These are phyloP conservation scores for Tiliacea citrago DNA, from an alignment of 2,888 invertebrate genomes.

Conservation along the genomic window DNA sequence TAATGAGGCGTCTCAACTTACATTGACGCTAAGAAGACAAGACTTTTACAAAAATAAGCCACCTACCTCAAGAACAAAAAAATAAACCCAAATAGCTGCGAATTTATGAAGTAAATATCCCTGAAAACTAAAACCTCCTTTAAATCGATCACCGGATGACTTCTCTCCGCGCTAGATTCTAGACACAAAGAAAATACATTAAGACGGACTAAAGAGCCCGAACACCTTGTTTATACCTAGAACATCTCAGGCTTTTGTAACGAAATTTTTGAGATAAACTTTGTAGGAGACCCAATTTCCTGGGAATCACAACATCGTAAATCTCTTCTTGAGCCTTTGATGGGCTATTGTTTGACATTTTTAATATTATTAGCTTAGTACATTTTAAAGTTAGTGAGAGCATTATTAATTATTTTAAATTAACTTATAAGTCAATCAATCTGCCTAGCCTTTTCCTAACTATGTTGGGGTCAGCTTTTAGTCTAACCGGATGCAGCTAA, in stretches of 20 bases:
- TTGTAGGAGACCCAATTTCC: constrained; percentile 62
- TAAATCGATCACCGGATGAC: constrained; percentile 59
- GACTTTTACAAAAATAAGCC: not conserved
- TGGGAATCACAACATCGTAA: constrained; percentile 64
- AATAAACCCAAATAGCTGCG: not conserved
- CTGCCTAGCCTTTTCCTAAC: too few species aligned
- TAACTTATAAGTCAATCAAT: too few species aligned
- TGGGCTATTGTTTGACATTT: constrained; percentile 11
- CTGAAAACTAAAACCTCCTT: constrained; percentile 29
- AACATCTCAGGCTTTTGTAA: constrained; percentile 38
- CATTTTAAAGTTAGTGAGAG: not conserved
- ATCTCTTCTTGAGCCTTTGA: constrained; percentile 57
- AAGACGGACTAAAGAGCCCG: constrained; percentile 45
- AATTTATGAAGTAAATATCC: constrained; percentile 11
- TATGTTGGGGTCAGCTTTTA: too few species aligned
- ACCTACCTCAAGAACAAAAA: not conserved
- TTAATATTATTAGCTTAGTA: not conserved
- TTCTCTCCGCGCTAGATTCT: constrained; percentile 23
- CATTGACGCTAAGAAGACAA: not conserved
- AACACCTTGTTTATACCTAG: constrained; percentile 39
- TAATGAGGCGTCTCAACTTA: not conserved
- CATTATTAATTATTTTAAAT: not conserved
- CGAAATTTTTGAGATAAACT: constrained; percentile 58
- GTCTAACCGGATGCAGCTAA: too few species aligned
- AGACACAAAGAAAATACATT: constrained; percentile 59